phyloP scores from a whole-genome alignment of 2,797 vertebrate species.

The Galaxias olidus region DNA sequence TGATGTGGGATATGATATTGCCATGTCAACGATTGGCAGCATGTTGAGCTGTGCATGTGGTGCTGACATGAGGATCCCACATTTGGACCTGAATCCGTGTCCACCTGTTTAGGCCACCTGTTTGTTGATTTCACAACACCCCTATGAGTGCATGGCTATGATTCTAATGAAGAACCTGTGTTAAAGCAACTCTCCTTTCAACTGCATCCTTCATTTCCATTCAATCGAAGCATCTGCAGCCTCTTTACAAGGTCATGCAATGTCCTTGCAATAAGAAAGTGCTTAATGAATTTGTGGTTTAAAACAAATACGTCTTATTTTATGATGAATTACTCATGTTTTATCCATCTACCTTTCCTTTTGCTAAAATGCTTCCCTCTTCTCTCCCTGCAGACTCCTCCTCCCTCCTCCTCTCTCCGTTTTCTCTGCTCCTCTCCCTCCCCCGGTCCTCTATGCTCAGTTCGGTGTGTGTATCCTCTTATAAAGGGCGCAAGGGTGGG shows the following conservation, averaged over 20 bases:
- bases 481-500: constrained; percentile 93
- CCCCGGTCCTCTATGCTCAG: constrained; percentile 85
- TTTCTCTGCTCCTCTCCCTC: constrained; percentile 39
- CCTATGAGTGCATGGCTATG: background rate
- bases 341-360: constrained; percentile 46
- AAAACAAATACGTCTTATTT: background rate
- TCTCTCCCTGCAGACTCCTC: constrained; percentile 65
- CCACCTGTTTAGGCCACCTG: background rate
- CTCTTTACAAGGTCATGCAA: constrained; percentile 45
- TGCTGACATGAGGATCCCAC: too few species aligned
- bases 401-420: constrained; percentile 53
- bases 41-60: background rate
- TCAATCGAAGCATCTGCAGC: background rate
- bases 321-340: constrained; percentile 46
- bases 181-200: too few species aligned
- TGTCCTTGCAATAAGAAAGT: constrained; percentile 33
- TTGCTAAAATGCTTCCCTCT: constrained; percentile 62
- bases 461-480: constrained; percentile 96
- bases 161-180: too few species aligned
- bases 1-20: background rate
- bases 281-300: constrained; percentile 19
- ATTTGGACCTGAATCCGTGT: too few species aligned
- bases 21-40: background rate
- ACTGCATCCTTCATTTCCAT: background rate
- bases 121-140: background rate